Base-by-base conservation (phyloP, 2,888 invertebrate species). In the Petrophora chlorosata region DNA sequence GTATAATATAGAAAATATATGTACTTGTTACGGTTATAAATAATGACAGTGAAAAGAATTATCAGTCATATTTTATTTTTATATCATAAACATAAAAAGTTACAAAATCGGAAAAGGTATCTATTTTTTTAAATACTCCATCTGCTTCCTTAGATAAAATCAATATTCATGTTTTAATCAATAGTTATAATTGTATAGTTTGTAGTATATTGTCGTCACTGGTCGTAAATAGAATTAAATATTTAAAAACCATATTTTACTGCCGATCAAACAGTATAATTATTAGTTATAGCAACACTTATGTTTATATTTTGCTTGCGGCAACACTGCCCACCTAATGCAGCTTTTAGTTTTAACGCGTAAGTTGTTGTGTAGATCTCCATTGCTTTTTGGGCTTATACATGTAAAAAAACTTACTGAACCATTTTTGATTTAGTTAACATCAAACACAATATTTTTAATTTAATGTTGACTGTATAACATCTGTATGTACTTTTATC, bases 1-100 rank as follows among this genome's bases (percentile, higher is more conserved):
- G 14, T 42, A 17, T 41, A 14, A 48, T 26, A 33, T 40, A 12
- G 17, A 40, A n/a, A 25, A 32, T 32, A n/a, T 23, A 28, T 34
- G 17, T n/a, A 12, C 23, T 23, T 23, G 19, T 19, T 8, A 9
- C n/a, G n/a, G n/a, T n/a, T n/a, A n/a, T n/a, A 16, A 17, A 38
- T 26, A 14, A 19, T 39, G 19, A 29, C 23, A 30, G 14, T 12
- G 32, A 16, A 17, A 5, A 29, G 12, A 34, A 9, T 16, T 13
- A 5, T 28, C 7, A 19, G n/a, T n/a, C 9, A 5, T 16, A 36
- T 15, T 22, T 13, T 16, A 30, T 29, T 28, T 9, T 16, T 28
- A 26, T 14, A 40, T 19, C 14, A 16, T 14, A 5, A 17, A 26
- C 9, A 23, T 7, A 33, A 22, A 23, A 35, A 7, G 13, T 13